Evolutionary conservation across 2,113 vertebrate species (phyloP).

Genomic region (Mesocricetus auratus): DNA sequence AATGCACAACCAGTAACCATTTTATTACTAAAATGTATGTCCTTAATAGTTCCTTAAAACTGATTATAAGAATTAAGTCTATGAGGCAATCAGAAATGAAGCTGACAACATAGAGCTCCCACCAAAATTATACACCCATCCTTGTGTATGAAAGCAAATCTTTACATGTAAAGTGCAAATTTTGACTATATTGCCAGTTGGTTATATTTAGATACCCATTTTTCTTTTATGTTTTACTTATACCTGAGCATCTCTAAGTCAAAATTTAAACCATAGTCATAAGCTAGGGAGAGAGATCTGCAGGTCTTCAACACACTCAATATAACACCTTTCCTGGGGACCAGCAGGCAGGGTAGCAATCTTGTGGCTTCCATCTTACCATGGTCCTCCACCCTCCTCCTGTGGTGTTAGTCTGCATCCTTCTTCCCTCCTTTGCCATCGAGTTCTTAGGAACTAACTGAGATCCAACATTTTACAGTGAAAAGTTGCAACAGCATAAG

Average conservation of each 20-base stretch:
- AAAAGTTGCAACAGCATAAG: conserved; percentile 6
- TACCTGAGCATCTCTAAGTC: not conserved
- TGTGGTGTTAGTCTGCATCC: not conserved
- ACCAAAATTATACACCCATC: not conserved
- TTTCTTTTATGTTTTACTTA: conserved; percentile 37
- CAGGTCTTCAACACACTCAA: not conserved
- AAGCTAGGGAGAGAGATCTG: conserved; percentile 12
- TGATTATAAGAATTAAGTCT: conserved; percentile 52
- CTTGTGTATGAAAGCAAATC: conserved; percentile 45
- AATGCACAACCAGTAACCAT: conserved; percentile 34
- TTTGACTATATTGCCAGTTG: conserved; percentile 18
- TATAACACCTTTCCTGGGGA: not conserved
- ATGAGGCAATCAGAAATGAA: not conserved
- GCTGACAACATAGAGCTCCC: not conserved
- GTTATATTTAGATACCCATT: conserved; percentile 25
- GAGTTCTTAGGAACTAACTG: conserved; percentile 18
- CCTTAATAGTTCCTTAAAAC: conserved; percentile 14
- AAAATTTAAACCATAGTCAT: conserved; percentile 21
- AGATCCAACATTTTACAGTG: not conserved
- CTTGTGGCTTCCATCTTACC: not conserved
- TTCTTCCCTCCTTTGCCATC: not conserved
- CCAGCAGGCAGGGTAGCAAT: not conserved
- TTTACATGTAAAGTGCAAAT: not conserved
- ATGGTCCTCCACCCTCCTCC: not conserved
- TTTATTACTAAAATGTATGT: not conserved